Base-by-base conservation (phyloP, 30 jellyfish, hydroid and myxozoan genomes). In the Cassiopea xamachana region DNA sequence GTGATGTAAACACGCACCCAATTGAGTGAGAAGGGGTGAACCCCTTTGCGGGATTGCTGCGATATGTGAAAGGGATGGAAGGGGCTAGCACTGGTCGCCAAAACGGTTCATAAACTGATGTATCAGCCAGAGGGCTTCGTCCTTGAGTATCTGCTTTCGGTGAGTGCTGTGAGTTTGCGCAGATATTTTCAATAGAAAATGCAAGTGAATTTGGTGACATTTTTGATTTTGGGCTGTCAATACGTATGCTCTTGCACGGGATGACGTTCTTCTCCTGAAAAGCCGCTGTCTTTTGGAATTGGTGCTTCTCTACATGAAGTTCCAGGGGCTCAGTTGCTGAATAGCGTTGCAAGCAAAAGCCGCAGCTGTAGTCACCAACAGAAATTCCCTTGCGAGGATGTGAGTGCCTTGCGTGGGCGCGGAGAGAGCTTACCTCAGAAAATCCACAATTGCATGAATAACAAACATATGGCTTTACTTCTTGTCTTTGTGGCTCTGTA, bases 371-470 rank as follows among this genome's bases (percentile, higher is more conserved):
- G 44, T 69, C 86, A 2, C 95, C 98, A 60, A 59, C 55, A 48
- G 46, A 44, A 64, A 96, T 96, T 59, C 98, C 96, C 81, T 90
- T 96, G 61, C 94, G 88, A 1, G 98, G 97, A 75, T 96, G 99
- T 9, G 99, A 96, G 81, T 96, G 98, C 14, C 99, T 97, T 69
- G 81, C 97, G 79, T 96, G 99, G n/a, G 99, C 98, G 15, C 93
- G 89, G 60, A 96, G 90, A 18, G 99, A 96, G 83, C 84, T 68
- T 62, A 89, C 85, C 62, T 86, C 97, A 0, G 90, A 97, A 76
- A 96, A 96, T 8, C 99, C 99, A 61, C 98, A 88, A 91, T 92
- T 92, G 85, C 99, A 96, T 1, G 95, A 81, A 76, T 86, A 86
- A 79, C 99, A 96, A 46, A 96, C 98, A 62, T 73, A 96, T 45